phyloP scores from a whole-genome alignment of 2,888 invertebrate species.

The Drosophila cognata region DNA sequence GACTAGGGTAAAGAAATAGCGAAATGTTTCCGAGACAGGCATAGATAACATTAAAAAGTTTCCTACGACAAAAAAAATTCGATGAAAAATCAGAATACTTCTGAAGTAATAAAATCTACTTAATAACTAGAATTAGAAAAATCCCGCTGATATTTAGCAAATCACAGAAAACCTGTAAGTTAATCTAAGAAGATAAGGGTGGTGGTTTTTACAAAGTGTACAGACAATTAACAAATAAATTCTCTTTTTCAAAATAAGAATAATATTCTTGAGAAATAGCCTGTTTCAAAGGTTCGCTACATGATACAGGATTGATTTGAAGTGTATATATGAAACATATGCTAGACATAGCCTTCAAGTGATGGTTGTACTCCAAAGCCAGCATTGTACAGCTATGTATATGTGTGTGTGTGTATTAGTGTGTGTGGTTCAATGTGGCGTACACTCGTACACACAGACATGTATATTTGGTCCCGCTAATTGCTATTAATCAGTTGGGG shows the following conservation, averaged over 20 bases:
- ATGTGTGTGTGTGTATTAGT: background rate
- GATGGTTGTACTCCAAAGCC: background rate
- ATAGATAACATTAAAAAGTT: no score
- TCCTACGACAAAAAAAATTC: no score
- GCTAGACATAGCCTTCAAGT: background rate
- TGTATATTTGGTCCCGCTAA: slow-evolving; percentile 44
- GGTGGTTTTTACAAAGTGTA: background rate
- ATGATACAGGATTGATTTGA: background rate
- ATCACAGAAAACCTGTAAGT: no score
- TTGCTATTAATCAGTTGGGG: slow-evolving; percentile 66
- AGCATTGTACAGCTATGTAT: background rate
- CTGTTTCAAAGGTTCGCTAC: background rate
- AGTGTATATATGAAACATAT: background rate
- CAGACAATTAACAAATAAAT: background rate
- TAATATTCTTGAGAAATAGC: no score
- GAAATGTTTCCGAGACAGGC: no score
- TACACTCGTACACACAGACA: background rate
- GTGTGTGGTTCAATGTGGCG: background rate
- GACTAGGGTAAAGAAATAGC: no score
- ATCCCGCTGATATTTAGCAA: no score
- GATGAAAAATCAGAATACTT: no score
- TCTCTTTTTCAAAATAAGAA: background rate
- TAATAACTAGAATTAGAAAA: no score
- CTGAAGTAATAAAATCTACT: no score
- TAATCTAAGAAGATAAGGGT: rapidly evolving